Evolutionary conservation across 1,140 invertebrate species (phyloP), one percentile per base, ranked within the genome.

Genomic region (Pissodes strobi): DNA sequence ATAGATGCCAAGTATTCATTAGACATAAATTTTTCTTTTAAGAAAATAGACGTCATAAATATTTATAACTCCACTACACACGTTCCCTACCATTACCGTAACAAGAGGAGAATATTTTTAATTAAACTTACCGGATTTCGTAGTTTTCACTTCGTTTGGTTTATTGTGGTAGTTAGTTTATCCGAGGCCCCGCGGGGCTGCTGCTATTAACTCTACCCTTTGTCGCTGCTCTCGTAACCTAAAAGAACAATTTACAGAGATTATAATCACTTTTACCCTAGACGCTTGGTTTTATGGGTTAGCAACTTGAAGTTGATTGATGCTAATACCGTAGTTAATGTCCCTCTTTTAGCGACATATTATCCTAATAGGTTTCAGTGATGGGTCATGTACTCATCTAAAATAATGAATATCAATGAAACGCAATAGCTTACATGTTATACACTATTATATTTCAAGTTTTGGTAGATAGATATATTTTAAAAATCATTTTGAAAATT

Each of bases 181-280:
- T 67, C 66, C 66, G 66, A 67, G 66, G 66, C 66, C 66, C 66
- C 66, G 15, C n/a, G 30, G 66, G 66, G 66, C 59, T 45, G 30
- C 38, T 55, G 15, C 66, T 68, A 64, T 56, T 59, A 55, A 64
- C 64, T 56, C 19, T 48, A 25, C 56, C 60, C 38, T 66, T 56
- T 57, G 52, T 27, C 41, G 56, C 48, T 57, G 34, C 46, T 21
- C 41, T 48, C 30, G 57, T 59, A 68, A 58, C 43, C 68, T 70
- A 65, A 68, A 70, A 56, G 34, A 56, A 38, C 27, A 38, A 56
- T 63, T 63, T 63, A 45, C 37, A 15, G 1, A 21, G 58, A 46
- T 61, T 51, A 61, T 48, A 61, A 51, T 61, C 34, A 41, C 19
- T 59, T 46, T 48, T 59, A 41, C 39, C 22, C 55, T 37, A 12